phyloP scores from a whole-genome alignment of 2,113 vertebrate genomes.

The Channa maculata region DNA sequence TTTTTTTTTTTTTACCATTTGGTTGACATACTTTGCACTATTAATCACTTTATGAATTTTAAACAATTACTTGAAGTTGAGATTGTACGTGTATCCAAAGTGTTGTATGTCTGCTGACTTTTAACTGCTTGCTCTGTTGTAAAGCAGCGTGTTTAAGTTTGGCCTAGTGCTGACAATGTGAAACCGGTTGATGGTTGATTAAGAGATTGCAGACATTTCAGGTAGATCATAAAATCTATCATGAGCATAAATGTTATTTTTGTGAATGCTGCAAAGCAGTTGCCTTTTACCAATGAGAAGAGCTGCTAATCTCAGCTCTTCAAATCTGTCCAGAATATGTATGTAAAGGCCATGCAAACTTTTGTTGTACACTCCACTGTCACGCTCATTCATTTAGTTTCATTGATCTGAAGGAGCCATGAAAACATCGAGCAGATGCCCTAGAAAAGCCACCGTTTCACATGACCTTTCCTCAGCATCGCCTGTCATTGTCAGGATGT shows the following conservation, averaged over 20 bases:
- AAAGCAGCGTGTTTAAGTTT: conserved; percentile 1
- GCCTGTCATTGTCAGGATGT: not conserved
- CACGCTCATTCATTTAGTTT: too few relatives aligned
- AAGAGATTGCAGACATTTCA: conserved; percentile 9
- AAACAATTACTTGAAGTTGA: conserved; percentile 81
- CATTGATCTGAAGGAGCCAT: not conserved
- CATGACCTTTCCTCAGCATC: not conserved
- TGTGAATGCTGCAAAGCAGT: conserved; percentile 42
- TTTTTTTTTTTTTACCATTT: conserved; percentile 32
- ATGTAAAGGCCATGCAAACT: too few relatives aligned
- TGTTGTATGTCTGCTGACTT: conserved; percentile 42
- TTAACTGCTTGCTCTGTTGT: conserved; percentile 23
- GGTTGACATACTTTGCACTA: conserved; percentile 78
- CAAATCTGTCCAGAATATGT: not conserved
- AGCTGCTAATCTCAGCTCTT: not conserved
- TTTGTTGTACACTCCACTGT: too few relatives aligned
- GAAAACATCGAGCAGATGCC: conserved; percentile 23
- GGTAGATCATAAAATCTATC: conserved; percentile 3
- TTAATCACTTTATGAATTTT: conserved; percentile 81
- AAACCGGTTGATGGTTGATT: not conserved
- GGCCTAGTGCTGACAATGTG: not conserved
- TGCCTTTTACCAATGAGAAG: conserved; percentile 3
- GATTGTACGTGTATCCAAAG: conserved; percentile 65
- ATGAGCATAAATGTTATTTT: not conserved
- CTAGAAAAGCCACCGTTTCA: conserved; percentile 8